These are phyloP conservation scores for Euproctis similis DNA, from an alignment of 2,888 invertebrate species.

Conservation along the genomic window DNA sequence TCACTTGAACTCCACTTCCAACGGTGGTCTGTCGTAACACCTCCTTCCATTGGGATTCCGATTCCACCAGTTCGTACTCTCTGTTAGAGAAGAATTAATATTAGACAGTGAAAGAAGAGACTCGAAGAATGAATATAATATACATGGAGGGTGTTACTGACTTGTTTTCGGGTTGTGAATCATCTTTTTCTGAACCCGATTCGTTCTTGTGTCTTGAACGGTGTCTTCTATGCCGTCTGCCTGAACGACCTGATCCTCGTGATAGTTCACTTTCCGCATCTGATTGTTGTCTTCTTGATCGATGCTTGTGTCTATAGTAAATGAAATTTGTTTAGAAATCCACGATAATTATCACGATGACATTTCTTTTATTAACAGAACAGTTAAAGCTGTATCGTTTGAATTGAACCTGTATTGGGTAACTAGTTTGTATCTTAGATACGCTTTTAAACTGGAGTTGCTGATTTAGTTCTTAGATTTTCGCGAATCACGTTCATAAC, in stretches of 20 bases:
- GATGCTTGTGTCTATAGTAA: constrained; percentile 80
- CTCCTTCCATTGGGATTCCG: constrained; percentile 92
- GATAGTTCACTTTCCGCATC: constrained; percentile 94
- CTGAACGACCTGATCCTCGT: constrained; percentile 87
- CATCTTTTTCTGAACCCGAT: constrained; percentile 83
- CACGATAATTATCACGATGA: too few relatives aligned
- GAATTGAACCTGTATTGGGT: too few relatives aligned
- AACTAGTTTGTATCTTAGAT: too few relatives aligned
- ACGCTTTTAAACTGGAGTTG: too few relatives aligned
- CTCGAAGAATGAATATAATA: too few relatives aligned
- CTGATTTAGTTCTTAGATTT: too few relatives aligned
- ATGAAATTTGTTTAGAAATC: neutral
- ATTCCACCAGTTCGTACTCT: constrained; percentile 86
- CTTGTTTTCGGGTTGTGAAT: constrained; percentile 71
- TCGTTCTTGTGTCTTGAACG: constrained; percentile 85
- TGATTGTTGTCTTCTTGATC: constrained; percentile 85
- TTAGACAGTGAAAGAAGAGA: too few relatives aligned
- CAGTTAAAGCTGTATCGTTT: too few relatives aligned
- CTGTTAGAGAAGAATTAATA: constrained; percentile 43
- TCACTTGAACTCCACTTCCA: constrained; percentile 67
- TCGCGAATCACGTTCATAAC: too few relatives aligned
- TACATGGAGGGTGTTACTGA: constrained; percentile 23
- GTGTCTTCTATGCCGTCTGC: constrained; percentile 83
- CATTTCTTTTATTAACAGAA: too few relatives aligned
- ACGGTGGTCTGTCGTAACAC: constrained; percentile 83